Percentiles rank a stretch among this genome's conserved stretches.
Evolutionary conservation across 2,797 vertebrate genomes (phyloP).

Genomic region (Helarctos malayanus): DNA sequence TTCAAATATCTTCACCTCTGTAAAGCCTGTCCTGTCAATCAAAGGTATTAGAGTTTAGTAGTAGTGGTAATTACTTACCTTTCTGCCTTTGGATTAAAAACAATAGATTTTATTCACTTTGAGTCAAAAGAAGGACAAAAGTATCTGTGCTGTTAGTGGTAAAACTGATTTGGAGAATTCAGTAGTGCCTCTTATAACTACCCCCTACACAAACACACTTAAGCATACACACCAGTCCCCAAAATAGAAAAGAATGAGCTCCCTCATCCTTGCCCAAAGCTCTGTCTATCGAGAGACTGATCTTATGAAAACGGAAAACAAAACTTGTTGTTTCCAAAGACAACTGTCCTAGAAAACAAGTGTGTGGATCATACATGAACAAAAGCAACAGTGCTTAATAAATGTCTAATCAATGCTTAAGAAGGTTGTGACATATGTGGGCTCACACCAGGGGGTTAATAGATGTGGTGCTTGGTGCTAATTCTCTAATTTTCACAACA

Average conservation of each 20-base stretch:
- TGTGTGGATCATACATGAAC: not conserved
- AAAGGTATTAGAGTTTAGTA: not conserved
- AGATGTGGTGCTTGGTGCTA: not conserved
- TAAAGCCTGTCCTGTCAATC: not conserved
- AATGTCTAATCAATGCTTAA: not conserved
- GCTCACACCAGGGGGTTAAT: not conserved
- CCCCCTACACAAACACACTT: not conserved
- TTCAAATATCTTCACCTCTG: not conserved
- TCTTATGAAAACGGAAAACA: not conserved
- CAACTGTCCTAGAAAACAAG: not conserved
- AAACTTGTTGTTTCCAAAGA: not conserved
- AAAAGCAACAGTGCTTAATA: not conserved
- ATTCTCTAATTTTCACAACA: conserved; percentile 5
- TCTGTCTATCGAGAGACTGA: not conserved
- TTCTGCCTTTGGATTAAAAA: conserved; percentile 3
- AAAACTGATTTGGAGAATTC: not conserved
- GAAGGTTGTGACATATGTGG: not conserved
- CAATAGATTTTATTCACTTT: not conserved
- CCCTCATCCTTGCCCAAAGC: not conserved
- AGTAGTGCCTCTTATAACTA: not conserved
- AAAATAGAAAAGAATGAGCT: not conserved
- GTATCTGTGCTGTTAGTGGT: not conserved
- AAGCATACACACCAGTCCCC: not conserved
- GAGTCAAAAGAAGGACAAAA: not conserved
- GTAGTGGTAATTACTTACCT: not conserved